Evolutionary conservation across 1,140 invertebrate genomes (phyloP).

Genomic region (Cyphomyrmex costatus): DNA sequence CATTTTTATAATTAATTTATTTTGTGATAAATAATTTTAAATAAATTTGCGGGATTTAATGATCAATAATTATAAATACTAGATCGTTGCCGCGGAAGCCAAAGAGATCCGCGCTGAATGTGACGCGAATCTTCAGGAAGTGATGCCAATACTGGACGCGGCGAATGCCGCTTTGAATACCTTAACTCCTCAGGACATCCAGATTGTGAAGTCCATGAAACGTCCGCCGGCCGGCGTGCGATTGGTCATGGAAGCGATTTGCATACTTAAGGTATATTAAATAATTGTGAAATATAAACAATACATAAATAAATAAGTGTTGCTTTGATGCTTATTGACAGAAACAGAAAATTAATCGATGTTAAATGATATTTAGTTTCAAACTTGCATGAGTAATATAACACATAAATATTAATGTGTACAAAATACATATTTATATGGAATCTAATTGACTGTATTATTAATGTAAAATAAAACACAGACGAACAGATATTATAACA

Average conservation of each 20-base stretch:
- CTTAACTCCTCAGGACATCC: constrained; percentile 96
- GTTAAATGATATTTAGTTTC: constrained; percentile 15
- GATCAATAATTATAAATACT: neutral
- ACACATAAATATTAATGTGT: constrained; percentile 2
- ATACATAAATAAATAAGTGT: neutral
- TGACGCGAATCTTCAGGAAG: constrained; percentile 96
- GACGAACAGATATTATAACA: neutral
- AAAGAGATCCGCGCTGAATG: constrained; percentile 98
- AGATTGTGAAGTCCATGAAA: constrained; percentile 98
- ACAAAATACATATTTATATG: neutral
- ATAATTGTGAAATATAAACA: neutral
- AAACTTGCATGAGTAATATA: neutral
- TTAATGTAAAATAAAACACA: neutral
- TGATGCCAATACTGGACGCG: constrained; percentile 96
- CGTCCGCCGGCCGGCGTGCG: constrained; percentile 97
- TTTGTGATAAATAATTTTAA: neutral
- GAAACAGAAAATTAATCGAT: constrained; percentile 25
- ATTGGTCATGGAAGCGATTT: constrained; percentile 98
- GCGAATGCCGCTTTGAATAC: constrained; percentile 96
- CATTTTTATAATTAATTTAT: neutral
- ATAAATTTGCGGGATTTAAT: neutral
- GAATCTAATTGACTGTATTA: neutral
- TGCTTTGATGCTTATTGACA: neutral
- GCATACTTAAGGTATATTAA: constrained; percentile 93
- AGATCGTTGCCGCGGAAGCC: constrained; percentile 87